These are phyloP conservation scores for Agriopis marginaria DNA, from an alignment of 2,888 invertebrate genomes.

Conservation along the genomic window DNA sequence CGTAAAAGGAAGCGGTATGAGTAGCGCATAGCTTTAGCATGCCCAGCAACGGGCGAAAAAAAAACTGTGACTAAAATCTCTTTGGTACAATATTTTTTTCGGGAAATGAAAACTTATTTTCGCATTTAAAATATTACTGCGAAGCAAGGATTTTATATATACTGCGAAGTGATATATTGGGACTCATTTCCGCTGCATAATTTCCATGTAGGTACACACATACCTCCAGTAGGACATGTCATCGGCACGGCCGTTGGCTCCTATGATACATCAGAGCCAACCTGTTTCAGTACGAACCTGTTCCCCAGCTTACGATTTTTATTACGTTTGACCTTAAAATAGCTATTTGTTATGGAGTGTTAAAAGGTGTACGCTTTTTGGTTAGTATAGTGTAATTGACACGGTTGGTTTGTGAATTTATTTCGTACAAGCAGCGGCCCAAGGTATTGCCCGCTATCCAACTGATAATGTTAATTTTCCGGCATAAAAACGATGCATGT, in stretches of 20 bases:
- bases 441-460: too few species aligned
- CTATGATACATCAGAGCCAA: slow-evolving; percentile 54
- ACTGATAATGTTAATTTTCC: too few species aligned
- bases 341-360: slow-evolving; percentile 28
- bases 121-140: too few species aligned
- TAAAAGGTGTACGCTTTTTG: slow-evolving; percentile 20
- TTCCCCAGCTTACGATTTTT: slow-evolving; percentile 47
- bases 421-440: background rate
- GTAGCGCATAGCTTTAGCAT: too few species aligned
- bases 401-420: background rate
- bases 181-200: background rate
- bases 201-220: background rate
- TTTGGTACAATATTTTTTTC: too few species aligned
- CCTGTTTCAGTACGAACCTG: slow-evolving; percentile 61
- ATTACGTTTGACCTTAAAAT: slow-evolving; percentile 30
- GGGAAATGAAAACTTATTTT: too few species aligned
- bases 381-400: slow-evolving; percentile 7
- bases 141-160: too few species aligned
- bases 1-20: too few species aligned
- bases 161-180: background rate
- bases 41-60: too few species aligned
- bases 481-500: too few species aligned
- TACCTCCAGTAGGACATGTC: slow-evolving; percentile 68
- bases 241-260: slow-evolving; percentile 70
- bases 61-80: too few species aligned